Evolutionary conservation across 2,888 invertebrate species (phyloP).

Genomic region (Drosophila lacicola): DNA sequence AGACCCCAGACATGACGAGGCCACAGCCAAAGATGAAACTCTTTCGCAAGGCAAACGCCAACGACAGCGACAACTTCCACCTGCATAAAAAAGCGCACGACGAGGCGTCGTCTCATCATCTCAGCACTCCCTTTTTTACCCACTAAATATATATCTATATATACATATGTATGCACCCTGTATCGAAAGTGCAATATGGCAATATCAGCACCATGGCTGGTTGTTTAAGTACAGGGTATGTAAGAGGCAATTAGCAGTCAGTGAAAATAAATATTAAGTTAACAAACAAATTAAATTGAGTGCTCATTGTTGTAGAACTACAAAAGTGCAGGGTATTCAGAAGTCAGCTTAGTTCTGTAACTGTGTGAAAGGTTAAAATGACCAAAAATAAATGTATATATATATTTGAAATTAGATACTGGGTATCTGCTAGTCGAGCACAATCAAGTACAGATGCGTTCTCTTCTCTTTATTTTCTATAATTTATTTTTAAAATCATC

Average conservation of each 20-base stretch:
- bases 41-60: conserved; percentile 72
- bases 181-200: neutral
- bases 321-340: neutral
- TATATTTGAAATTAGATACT: neutral
- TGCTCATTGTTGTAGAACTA: neutral
- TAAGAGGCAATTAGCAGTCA: neutral
- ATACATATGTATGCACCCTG: conserved; percentile 22
- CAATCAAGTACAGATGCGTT: neutral
- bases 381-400: too few species aligned
- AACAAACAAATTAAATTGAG: neutral
- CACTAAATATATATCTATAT: conserved; percentile 12
- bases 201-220: neutral
- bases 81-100: conserved; percentile 59
- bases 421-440: conserved; percentile 17
- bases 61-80: conserved; percentile 70
- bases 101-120: conserved; percentile 33
- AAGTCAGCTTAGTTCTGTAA: neutral
- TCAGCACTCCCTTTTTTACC: conserved; percentile 38
- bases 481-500: conserved; percentile 78
- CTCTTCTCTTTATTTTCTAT: conserved; percentile 32
- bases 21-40: conserved; percentile 54
- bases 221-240: neutral
- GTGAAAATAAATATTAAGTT: neutral
- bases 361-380: too few species aligned
- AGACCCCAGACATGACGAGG: conserved; percentile 31